These are phyloP conservation scores for Bucorvus abyssinicus DNA, from an alignment of 2,797 vertebrate species.

Conservation along the genomic window DNA sequence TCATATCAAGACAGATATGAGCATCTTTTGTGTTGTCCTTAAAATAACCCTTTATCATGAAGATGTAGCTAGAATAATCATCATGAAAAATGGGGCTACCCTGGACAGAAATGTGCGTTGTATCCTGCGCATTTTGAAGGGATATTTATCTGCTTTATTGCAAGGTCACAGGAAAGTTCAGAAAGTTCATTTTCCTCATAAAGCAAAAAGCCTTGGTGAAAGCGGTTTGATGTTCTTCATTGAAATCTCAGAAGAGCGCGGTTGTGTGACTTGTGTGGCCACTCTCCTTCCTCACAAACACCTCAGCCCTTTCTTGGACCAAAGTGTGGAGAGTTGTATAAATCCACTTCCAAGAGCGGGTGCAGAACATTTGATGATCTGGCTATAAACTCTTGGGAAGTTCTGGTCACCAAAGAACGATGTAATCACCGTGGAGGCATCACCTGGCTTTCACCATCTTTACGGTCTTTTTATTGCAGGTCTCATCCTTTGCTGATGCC, in stretches of 20 bases:
- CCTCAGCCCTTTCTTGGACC: background rate
- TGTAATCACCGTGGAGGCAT: background rate
- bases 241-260: background rate
- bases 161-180: background rate
- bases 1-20: constrained; percentile 28
- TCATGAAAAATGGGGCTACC: background rate
- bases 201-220: background rate
- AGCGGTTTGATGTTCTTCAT: background rate
- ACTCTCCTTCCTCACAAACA: background rate
- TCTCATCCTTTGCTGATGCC: background rate
- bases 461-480: background rate
- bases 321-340: background rate
- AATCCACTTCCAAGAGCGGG: background rate
- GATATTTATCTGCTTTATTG: background rate
- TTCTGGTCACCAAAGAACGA: background rate
- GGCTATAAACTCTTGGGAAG: background rate
- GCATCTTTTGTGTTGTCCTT: background rate
- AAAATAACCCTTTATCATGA: constrained; percentile 1
- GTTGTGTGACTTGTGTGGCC: background rate
- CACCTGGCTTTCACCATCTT: background rate
- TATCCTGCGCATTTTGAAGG: background rate
- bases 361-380: background rate
- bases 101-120: background rate
- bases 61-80: background rate
- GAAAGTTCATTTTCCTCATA: background rate